These are phyloP conservation scores for Capitulum mitella DNA, from an alignment of 2,888 invertebrate species.

Conservation along the genomic window DNA sequence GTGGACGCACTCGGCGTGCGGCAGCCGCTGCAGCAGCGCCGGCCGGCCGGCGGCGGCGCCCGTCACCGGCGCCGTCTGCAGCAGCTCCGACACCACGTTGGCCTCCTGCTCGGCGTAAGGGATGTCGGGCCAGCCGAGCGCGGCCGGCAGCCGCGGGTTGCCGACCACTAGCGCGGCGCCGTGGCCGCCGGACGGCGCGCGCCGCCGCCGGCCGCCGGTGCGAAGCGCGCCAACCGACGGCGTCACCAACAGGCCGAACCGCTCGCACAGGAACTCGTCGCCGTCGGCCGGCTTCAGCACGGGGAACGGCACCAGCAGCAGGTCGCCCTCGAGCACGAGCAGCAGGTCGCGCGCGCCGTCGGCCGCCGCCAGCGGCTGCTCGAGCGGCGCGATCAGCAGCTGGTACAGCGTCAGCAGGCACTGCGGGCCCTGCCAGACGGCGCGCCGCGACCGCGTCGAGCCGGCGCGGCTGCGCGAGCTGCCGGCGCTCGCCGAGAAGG, in stretches of 20 bases:
- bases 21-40: slow-evolving; percentile 68
- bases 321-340: slow-evolving; percentile 78
- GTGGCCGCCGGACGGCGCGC: slow-evolving; percentile 37
- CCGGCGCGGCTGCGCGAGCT: slow-evolving; percentile 49
- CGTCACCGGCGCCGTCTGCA: slow-evolving; percentile 55
- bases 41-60: slow-evolving; percentile 69
- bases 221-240: slow-evolving; percentile 71
- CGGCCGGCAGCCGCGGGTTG: slow-evolving; percentile 65
- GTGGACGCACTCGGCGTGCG: slow-evolving; percentile 78
- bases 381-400: slow-evolving; percentile 81
- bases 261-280: slow-evolving; percentile 80
- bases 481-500: slow-evolving; percentile 62
- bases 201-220: slow-evolving; percentile 35
- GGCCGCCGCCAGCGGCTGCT: slow-evolving; percentile 63
- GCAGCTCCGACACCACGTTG: slow-evolving; percentile 79
- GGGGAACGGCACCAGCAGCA: slow-evolving; percentile 86
- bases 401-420: slow-evolving; percentile 79
- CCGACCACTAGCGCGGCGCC: slow-evolving; percentile 61
- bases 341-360: slow-evolving; percentile 53
- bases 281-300: slow-evolving; percentile 53
- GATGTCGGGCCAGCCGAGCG: slow-evolving; percentile 71
- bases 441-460: slow-evolving; percentile 54
- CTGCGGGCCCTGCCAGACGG: slow-evolving; percentile 73
- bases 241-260: slow-evolving; percentile 70
- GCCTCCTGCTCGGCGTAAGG: slow-evolving; percentile 89